Evolutionary conservation across 1,140 invertebrate genomes (phyloP).

Genomic region (Saccostrea cuccullata): DNA sequence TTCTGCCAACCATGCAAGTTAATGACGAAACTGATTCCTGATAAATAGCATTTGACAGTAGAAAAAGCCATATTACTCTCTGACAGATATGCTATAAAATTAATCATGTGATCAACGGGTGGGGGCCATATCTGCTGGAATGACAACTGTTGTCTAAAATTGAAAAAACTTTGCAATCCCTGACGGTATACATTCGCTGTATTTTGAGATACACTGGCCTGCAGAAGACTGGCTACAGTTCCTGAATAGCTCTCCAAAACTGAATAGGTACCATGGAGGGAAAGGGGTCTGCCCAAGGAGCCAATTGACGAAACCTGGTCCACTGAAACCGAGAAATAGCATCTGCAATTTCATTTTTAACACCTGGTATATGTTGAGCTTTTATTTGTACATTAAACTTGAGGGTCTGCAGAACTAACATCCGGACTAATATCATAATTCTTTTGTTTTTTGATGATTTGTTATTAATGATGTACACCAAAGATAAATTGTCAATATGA

Average conservation of each 20-base stretch:
- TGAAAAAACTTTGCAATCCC: neutral
- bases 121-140: neutral
- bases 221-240: too few relatives aligned
- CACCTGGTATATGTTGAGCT: neutral
- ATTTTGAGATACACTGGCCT: too few relatives aligned
- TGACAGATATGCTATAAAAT: too few relatives aligned
- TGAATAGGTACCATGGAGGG: too few relatives aligned
- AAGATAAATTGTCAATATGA: too few relatives aligned
- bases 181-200: too few relatives aligned
- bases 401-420: too few relatives aligned
- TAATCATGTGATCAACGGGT: neutral
- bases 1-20: neutral
- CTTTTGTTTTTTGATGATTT: too few relatives aligned
- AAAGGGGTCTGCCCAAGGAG: neutral
- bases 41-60: slow-evolving; percentile 5
- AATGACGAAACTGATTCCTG: neutral
- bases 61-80: neutral
- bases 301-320: slow-evolving; percentile 18
- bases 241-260: too few relatives aligned
- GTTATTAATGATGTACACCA: too few relatives aligned
- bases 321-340: neutral
- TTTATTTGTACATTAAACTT: too few relatives aligned
- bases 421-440: too few relatives aligned
- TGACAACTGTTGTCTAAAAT: neutral
- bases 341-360: neutral